A percentile compares a stretch with the other conserved stretches of the same genome.
phyloP scores from a whole-genome alignment of 2,797 vertebrate genomes.

The Potorous gilbertii region DNA sequence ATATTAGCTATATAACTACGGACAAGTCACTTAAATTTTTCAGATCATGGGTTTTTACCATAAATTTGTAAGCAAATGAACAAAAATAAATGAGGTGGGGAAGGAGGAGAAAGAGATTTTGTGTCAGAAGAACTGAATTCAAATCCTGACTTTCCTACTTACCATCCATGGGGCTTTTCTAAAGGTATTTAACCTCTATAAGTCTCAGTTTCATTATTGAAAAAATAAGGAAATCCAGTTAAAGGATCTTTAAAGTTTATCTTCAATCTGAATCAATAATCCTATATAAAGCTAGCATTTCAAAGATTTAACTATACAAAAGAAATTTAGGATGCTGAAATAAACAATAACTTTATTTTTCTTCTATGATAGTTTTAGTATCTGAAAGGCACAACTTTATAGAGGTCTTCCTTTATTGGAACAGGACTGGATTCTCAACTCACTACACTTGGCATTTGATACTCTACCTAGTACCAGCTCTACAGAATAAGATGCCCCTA shows the following conservation, averaged over 20 bases:
- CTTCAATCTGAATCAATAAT: not conserved
- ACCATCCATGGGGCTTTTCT: not conserved
- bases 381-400: not conserved
- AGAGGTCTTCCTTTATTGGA: not conserved
- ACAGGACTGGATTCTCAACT: not conserved
- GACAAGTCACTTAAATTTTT: not conserved
- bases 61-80: not conserved
- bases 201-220: not conserved
- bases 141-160: not conserved
- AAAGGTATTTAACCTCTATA: not conserved
- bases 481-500: not conserved
- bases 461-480: not conserved
- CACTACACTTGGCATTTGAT: not conserved
- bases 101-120: not conserved
- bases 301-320: constrained; percentile 31
- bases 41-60: not conserved
- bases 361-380: not conserved
- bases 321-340: not conserved
- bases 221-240: not conserved
- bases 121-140: not conserved
- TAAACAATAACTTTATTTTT: not conserved
- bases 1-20: not conserved
- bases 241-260: not conserved
- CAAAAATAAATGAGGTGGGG: not conserved
- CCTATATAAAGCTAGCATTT: not conserved